A percentile compares a stretch with the other conserved stretches of the same genome.
Conservation (phyloP, 2,888 invertebrate genomes). For the Spodoptera littoralis region DNA sequence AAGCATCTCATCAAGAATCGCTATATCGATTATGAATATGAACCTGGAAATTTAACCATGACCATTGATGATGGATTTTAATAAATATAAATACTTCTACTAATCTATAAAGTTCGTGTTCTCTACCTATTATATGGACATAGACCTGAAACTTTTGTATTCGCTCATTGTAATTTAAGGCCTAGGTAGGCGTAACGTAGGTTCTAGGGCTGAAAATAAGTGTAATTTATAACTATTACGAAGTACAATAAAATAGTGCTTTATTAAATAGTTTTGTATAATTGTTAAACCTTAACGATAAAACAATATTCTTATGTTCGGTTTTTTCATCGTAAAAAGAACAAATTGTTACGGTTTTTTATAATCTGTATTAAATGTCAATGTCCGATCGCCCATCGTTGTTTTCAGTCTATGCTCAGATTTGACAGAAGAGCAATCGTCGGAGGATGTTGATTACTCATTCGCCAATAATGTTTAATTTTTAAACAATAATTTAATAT, state of each 20-base stretch:
- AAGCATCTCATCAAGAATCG: conserved; percentile 86
- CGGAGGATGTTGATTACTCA: conserved; percentile 50
- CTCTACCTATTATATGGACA: no score
- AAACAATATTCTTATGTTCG: no score
- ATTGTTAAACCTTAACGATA: no score
- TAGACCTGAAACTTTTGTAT: no score
- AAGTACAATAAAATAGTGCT: no score
- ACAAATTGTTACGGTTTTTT: neutral
- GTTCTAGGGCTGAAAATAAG: no score
- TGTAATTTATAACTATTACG: no score
- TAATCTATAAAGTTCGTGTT: no score
- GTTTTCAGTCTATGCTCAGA: conserved; percentile 18
- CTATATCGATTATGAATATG: conserved; percentile 70
- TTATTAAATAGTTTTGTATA: no score
- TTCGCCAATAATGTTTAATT: conserved; percentile 47
- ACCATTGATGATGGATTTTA: conserved; percentile 67
- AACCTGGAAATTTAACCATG: conserved; percentile 70
- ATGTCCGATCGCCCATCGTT: conserved; percentile 11
- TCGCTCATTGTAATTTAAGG: no score
- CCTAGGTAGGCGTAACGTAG: no score
- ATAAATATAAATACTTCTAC: neutral
- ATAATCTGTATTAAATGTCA: conserved; percentile 33
- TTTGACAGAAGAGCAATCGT: conserved; percentile 49
- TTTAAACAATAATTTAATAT: conserved; percentile 26
- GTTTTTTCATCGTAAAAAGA: no score